Evolutionary conservation across 2,888 invertebrate genomes (phyloP), one percentile per base, ranked within the genome.

Genomic region (Bellardia bayeri): DNA sequence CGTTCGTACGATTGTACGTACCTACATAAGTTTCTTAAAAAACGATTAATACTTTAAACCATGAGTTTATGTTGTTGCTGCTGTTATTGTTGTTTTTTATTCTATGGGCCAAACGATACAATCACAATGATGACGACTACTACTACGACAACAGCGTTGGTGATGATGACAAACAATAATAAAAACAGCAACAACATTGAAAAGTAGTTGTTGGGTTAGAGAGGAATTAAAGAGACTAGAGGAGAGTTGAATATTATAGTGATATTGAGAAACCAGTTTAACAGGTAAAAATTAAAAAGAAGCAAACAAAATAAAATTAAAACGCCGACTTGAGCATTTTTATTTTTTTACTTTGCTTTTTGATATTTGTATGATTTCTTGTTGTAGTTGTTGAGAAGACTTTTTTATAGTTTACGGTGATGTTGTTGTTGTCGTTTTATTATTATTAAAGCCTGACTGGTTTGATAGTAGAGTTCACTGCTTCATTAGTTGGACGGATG

Each of bases 201-300:
- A 69, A 66, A 54, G 63, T 45, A 61, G 49, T 72, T 37, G 58
- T n/a, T 33, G 40, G 16, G 16, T 69, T 58, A 68, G 16, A 72
- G 71, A 33, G 64, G 30, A 40, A 49, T 58, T 23, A n/a, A 74
- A 81, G 63, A 69, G 75, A 84, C 68, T 42, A 51, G 76, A 79
- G 78, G 54, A 42, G 58, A 74, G 64, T 58, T 68, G 51, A 42
- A 64, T 68, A 66, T 80, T 42, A 64, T 51, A 66, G 63, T 82
- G 79, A 82, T 86, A 89, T 83, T 89, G 76, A 76, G 82, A 90
- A 92, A 92, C 92, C 92, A 89, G 92, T 92, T 92, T 91, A 86
- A 90, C 92, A 92, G 91, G 92, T 92, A 91, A 88, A 68, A 81
- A 45, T n/a, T 30, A 49, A 30, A 8, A 74, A 49, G n/a, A 71